Evolutionary conservation across 1,140 invertebrate genomes (phyloP).

Genomic region (Drosophila azteca): DNA sequence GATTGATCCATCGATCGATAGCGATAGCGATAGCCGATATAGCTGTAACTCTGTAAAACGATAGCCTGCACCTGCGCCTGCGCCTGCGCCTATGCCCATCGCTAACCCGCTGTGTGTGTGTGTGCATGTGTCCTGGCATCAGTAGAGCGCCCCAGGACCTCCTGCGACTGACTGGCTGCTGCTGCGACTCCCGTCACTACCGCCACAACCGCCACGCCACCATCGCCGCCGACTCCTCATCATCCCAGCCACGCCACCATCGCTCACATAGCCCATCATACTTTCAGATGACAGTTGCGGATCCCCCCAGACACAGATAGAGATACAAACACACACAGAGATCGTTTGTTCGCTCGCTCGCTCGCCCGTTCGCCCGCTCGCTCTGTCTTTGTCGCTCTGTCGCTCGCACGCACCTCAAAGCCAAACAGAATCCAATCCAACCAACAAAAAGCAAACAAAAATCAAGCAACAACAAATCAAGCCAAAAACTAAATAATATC

Average conservation of each 20-base stretch:
- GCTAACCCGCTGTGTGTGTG: slow-evolving; percentile 20
- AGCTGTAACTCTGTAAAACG: slow-evolving; percentile 26
- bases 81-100: slow-evolving; percentile 14
- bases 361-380: slow-evolving; percentile 18
- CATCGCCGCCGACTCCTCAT: slow-evolving; percentile 13
- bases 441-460: slow-evolving; percentile 24
- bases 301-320: slow-evolving; percentile 48
- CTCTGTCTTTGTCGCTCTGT: slow-evolving; percentile 20
- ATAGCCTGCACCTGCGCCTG: slow-evolving; percentile 18
- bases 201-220: neutral
- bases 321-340: slow-evolving; percentile 32
- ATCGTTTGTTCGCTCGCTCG: slow-evolving; percentile 35
- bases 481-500: slow-evolving; percentile 44
- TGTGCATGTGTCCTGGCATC: slow-evolving; percentile 48
- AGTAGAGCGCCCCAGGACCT: slow-evolving; percentile 45
- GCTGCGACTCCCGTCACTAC: too few relatives aligned
- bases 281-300: slow-evolving; percentile 63
- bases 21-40: slow-evolving; percentile 9
- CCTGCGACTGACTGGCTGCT: too few relatives aligned
- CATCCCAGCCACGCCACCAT: slow-evolving; percentile 33
- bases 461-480: slow-evolving; percentile 14
- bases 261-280: slow-evolving; percentile 24
- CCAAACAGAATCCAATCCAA: slow-evolving; percentile 26
- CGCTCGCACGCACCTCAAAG: slow-evolving; percentile 31
- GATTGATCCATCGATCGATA: slow-evolving; percentile 30